A percentile compares a stretch with the other conserved stretches of the same genome.
phyloP scores from a whole-genome alignment of 2,113 vertebrate genomes.

The Heterocephalus glaber region DNA sequence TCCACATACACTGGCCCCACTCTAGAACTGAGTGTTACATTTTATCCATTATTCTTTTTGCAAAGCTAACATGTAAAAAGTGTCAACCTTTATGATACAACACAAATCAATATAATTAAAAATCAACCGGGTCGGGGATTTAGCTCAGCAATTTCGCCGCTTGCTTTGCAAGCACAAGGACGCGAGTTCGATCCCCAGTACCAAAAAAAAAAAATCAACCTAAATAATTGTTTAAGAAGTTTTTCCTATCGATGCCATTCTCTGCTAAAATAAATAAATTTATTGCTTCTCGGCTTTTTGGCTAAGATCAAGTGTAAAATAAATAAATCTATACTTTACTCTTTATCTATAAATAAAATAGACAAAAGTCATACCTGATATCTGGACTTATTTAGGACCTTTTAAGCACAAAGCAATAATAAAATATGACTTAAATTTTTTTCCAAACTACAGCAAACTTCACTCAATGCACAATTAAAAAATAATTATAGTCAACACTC shows the following conservation, averaged over 20 bases:
- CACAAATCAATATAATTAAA: constrained; percentile 53
- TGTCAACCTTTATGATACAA: constrained; percentile 18
- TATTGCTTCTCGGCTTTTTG: too few relatives aligned
- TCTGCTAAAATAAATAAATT: constrained; percentile 24
- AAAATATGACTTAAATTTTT: constrained; percentile 25
- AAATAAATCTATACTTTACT: not conserved
- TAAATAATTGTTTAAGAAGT: not conserved
- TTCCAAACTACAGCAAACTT: constrained; percentile 3
- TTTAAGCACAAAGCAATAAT: not conserved
- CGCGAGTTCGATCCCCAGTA: too few relatives aligned
- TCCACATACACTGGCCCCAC: not conserved
- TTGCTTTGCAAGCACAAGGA: too few relatives aligned
- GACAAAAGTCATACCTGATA: not conserved
- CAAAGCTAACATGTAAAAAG: constrained; percentile 25
- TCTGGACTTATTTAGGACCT: constrained; percentile 9
- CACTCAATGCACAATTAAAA: constrained; percentile 11
- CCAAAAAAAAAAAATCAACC: too few relatives aligned
- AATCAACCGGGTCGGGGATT: not conserved
- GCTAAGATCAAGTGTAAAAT: too few relatives aligned
- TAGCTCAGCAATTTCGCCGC: too few relatives aligned
- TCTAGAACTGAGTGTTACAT: constrained; percentile 41
- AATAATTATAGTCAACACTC: too few relatives aligned
- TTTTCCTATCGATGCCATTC: constrained; percentile 32
- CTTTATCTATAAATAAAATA: not conserved
- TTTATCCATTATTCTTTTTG: constrained; percentile 41